Base-by-base conservation (phyloP, 2,113 vertebrate genomes). In the Tetrao urogallus region DNA sequence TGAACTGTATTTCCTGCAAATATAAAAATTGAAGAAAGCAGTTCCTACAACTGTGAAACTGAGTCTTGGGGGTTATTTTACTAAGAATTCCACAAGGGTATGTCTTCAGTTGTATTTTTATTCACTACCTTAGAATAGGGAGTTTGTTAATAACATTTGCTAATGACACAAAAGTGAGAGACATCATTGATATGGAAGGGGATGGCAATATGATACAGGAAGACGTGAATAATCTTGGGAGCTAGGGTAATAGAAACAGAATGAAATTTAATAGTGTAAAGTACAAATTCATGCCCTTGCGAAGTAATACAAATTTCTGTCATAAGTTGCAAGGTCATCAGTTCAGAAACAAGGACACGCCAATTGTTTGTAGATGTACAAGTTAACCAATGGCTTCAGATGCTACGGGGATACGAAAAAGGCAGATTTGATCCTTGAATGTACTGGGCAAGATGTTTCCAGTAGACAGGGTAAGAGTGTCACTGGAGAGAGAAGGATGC, bases 101-200 rank as follows among this genome's bases (percentile, higher is more conserved):
- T 28, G 71, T 81, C 73, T 81, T 88, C 61, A 88, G 67, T 70
- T 11, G 6, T 83, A 74, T 74, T 95, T 90, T 91, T 91, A 81
- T 88, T 88, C 52, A 88, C 93, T 83, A 88, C 34, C 28, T 90
- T 88, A 67, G 82, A 93, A 71, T 47, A 83, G 32, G 50, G 38
- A 83, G 45, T 86, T 94, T 91, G 50, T 94, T 93, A 94, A 86
- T 92, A 64, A 93, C 91, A 93, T 86, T 85, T 96, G 94, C 86
- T 83, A 86, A 93, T 78, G 64, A 86, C 69, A 77, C 0, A 1
- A 28, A 95, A 94, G 70, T 80, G 65, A 38, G 69, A 90, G 69
- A 80, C 65, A 81, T 67, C 61, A 67, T 88, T 96, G 89, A 91
- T 93, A 74, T 54, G 69, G 88, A 96, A 86, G 69, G 25, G 25